These are phyloP conservation scores for Caenorhabditis sp. DNA, from an alignment of 2,888 invertebrate genomes.

Conservation along the genomic window DNA sequence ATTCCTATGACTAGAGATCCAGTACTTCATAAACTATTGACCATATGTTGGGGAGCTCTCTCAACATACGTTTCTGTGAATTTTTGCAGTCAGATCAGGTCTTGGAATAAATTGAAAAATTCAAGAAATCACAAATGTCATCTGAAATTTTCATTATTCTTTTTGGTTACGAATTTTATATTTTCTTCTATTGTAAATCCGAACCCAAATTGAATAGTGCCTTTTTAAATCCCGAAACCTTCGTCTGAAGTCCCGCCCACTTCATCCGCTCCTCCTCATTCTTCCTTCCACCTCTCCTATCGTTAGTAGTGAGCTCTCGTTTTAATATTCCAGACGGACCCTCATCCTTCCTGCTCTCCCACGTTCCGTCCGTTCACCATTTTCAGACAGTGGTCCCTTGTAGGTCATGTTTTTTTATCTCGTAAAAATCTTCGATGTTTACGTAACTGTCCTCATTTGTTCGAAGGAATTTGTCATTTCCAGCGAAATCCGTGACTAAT, in stretches of 20 bases:
- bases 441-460: background rate
- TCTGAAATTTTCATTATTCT: background rate
- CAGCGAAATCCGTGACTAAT: slow-evolving; percentile 32
- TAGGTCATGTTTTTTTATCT: slow-evolving; percentile 45
- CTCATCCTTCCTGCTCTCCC: background rate
- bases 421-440: slow-evolving; percentile 17
- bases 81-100: too few species aligned
- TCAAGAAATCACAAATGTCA: too few species aligned
- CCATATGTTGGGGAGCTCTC: slow-evolving; percentile 28
- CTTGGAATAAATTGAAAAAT: too few species aligned
- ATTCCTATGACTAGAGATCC: slow-evolving; percentile 22
- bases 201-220: background rate
- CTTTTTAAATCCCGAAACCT: slow-evolving; percentile 10
- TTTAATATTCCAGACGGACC: slow-evolving; percentile 15
- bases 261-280: slow-evolving; percentile 1
- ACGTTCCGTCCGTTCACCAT: background rate
- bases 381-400: slow-evolving; percentile 28
- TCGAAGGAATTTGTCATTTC: slow-evolving; percentile 27
- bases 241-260: slow-evolving; percentile 3
- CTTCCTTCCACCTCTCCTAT: background rate
- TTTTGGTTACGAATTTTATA: background rate
- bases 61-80: too few species aligned
- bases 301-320: background rate
- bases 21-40: slow-evolving; percentile 32
- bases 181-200: background rate